phyloP scores from a whole-genome alignment of 64 coral and sea anemone genomes.

The Trachythela sp. region DNA sequence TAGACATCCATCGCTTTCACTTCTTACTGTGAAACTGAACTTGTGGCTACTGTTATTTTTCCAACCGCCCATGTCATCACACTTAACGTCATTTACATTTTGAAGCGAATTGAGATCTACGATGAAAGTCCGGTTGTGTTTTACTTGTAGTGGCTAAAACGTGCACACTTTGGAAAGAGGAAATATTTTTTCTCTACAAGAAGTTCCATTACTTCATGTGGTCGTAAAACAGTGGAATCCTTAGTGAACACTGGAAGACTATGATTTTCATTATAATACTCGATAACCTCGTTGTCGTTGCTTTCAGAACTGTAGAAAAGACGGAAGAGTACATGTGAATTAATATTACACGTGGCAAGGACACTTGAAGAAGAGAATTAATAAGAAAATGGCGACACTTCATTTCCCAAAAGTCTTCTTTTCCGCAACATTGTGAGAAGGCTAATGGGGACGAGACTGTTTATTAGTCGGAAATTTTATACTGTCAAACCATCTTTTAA shows the following conservation, averaged over 20 bases:
- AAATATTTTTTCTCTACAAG: too few relatives aligned
- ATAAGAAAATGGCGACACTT: too few relatives aligned
- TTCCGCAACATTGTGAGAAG: too few relatives aligned
- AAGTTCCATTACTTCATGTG: background rate
- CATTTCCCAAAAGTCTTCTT: too few relatives aligned
- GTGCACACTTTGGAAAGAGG: too few relatives aligned
- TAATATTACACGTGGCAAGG: too few relatives aligned
- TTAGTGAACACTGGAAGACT: background rate
- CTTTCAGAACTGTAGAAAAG: too few relatives aligned
- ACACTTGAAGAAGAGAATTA: too few relatives aligned
- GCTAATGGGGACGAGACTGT: too few relatives aligned
- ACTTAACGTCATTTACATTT: background rate
- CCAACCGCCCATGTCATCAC: background rate
- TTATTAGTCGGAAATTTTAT: too few relatives aligned
- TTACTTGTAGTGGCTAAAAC: background rate
- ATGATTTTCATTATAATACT: background rate
- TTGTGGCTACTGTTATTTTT: background rate
- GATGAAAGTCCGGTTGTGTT: background rate
- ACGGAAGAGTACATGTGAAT: too few relatives aligned
- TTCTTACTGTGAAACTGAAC: background rate
- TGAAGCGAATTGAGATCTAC: background rate
- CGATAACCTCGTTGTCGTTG: background rate
- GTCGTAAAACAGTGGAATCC: background rate
- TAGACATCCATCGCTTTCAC: background rate
- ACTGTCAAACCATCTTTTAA: too few relatives aligned